Percentiles rank a stretch among this genome's conserved stretches.
These are phyloP conservation scores for Elmis aenea DNA, from an alignment of 2,888 invertebrate species.

Conservation along the genomic window DNA sequence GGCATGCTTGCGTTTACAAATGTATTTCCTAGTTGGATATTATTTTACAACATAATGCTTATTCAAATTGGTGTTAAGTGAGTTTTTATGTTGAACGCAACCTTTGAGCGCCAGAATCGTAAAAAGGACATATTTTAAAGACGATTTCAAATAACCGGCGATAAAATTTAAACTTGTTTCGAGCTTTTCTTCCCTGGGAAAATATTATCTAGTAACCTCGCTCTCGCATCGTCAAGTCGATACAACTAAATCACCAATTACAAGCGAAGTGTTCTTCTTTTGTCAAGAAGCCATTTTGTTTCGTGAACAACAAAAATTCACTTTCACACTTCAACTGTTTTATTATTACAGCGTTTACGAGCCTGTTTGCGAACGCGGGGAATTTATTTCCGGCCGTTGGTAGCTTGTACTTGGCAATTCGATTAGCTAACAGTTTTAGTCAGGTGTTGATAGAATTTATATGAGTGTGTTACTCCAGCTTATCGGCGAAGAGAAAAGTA, in stretches of 20 bases:
- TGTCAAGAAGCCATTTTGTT: constrained; percentile 40
- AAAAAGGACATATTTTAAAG: too few relatives aligned
- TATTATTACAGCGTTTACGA: constrained; percentile 44
- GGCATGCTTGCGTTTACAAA: too few relatives aligned
- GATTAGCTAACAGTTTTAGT: constrained; percentile 28
- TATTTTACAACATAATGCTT: too few relatives aligned
- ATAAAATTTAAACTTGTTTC: too few relatives aligned
- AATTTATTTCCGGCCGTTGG: constrained; percentile 30
- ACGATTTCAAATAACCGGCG: too few relatives aligned
- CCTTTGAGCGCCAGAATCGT: too few relatives aligned
- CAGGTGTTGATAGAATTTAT: constrained; percentile 24
- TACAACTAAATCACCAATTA: constrained; percentile 39
- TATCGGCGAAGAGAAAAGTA: too few relatives aligned
- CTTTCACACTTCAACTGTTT: constrained; percentile 47
- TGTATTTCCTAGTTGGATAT: too few relatives aligned
- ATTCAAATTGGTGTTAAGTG: too few relatives aligned
- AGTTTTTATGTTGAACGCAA: too few relatives aligned
- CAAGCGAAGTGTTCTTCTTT: constrained; percentile 34
- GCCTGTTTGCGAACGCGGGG: constrained; percentile 33
- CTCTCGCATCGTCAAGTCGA: constrained; percentile 20
- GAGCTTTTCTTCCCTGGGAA: neutral
- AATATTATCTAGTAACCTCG: constrained; percentile 2
- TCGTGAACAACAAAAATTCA: constrained; percentile 44
- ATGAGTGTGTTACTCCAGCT: too few relatives aligned
- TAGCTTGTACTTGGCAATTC: constrained; percentile 22